Percentiles rank a stretch among this genome's conserved stretches.
Evolutionary conservation across 1,140 invertebrate genomes (phyloP).

Genomic region (Nephila pilipes): DNA sequence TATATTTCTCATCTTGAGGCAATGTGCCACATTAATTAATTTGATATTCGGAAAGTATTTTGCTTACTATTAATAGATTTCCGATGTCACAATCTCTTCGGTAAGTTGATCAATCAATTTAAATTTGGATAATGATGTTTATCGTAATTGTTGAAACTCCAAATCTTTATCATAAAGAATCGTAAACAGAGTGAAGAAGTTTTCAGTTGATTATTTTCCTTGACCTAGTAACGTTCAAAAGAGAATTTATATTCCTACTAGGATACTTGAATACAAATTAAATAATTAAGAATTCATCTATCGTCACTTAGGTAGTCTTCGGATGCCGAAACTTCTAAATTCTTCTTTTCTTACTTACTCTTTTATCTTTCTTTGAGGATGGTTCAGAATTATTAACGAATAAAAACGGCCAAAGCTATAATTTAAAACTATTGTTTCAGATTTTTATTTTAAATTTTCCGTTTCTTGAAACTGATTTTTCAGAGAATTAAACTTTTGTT

Average conservation of each 20-base stretch:
- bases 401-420: not conserved
- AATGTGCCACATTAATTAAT: not conserved
- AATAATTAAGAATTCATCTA: slow-evolving; percentile 28
- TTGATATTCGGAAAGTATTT: not conserved
- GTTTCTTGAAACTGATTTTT: not conserved
- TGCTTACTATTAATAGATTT: not conserved
- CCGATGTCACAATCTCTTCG: not conserved
- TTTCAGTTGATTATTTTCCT: slow-evolving; percentile 53
- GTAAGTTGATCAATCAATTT: slow-evolving; percentile 1
- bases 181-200: not conserved
- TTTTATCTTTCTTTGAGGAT: not conserved
- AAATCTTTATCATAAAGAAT: not conserved
- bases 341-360: not conserved
- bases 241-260: slow-evolving; percentile 31
- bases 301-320: slow-evolving; percentile 5
- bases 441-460: not conserved
- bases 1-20: not conserved
- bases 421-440: not conserved
- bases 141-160: not conserved
- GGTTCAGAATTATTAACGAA: not conserved
- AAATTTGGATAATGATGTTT: not conserved
- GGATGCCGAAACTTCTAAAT: not conserved
- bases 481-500: too few species aligned
- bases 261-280: slow-evolving; percentile 30
- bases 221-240: slow-evolving; percentile 53